These are phyloP conservation scores for Syritta pipiens DNA, from an alignment of 2,888 invertebrate genomes.

Conservation along the genomic window DNA sequence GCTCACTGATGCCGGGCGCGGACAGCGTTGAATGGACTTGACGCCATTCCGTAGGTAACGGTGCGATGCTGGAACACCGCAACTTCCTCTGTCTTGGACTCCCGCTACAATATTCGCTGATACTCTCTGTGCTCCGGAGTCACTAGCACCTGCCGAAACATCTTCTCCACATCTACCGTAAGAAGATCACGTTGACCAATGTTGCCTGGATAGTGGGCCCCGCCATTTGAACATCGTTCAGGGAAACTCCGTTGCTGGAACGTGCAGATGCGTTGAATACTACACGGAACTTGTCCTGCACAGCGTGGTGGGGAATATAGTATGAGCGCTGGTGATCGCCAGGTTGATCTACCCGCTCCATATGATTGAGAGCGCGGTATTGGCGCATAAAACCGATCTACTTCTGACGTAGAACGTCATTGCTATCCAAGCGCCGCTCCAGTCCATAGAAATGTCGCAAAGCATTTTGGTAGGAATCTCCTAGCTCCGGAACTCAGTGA, in stretches of 20 bases:
- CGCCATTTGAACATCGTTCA: conserved; percentile 26
- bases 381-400: conserved; percentile 27
- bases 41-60: conserved; percentile 9
- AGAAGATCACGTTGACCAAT: conserved; percentile 26
- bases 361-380: conserved; percentile 19
- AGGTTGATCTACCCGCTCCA: conserved; percentile 20
- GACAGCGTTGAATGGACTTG: background rate
- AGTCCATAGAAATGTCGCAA: conserved; percentile 2
- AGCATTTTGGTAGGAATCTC: conserved; percentile 2
- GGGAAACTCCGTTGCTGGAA: conserved; percentile 19
- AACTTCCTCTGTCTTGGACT: background rate
- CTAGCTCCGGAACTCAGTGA: conserved; percentile 5
- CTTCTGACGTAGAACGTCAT: conserved; percentile 3
- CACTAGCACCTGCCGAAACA: conserved; percentile 1
- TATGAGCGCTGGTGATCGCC: conserved; percentile 15
- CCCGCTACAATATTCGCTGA: conserved; percentile 8
- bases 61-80: conserved; percentile 3
- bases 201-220: conserved; percentile 24
- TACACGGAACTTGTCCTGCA: conserved; percentile 31
- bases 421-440: conserved; percentile 11
- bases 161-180: conserved; percentile 19
- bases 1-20: background rate
- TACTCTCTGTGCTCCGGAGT: background rate
- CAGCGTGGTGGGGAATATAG: conserved; percentile 40
- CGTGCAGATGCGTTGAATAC: conserved; percentile 43